Base-by-base conservation (phyloP, 2,888 invertebrate genomes). In the Eupithecia tripunctaria region DNA sequence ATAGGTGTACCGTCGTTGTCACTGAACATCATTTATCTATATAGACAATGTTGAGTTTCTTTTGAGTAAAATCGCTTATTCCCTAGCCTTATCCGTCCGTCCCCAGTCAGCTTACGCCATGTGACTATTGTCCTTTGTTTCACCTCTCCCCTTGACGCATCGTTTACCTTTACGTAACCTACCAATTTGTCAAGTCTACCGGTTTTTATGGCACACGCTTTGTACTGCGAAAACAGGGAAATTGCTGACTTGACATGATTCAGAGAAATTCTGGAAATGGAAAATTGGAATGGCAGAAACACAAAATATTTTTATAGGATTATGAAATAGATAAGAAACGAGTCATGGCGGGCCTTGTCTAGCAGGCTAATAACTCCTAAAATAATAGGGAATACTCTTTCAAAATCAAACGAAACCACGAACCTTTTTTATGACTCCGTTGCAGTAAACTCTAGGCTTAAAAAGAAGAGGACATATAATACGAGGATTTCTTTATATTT, bases 111-210 rank as follows among this genome's bases (percentile, higher is more conserved):
- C 71, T 70, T 70, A 72, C 72, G 70, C 70, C 64, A 41, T 71
- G 65, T 68, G 71, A 67, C 65, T 82, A 83, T 79, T 79, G 82
- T 81, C 83, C 84, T 82, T 84, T 84, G 83, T 85, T 85, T 84
- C 75, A 81, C 78, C 79, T 81, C 80, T 74, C 78, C 72, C 82
- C 81, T 84, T 82, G 83, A 87, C 85, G 80, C 84, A 85, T 88
- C 86, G 84, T 85, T 88, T 84, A 84, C 80, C 76, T 68, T 77
- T 80, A 77, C 75, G 74, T 74, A 77, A 60, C 74, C 68, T 76
- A 72, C 77, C 77, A 78, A 76, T 72, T 67, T 79, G 76, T 79
- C 79, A 77, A 77, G 70, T 80, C 78, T 73, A 70, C 78, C 72
- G 69, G 72, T 76, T 76, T 73, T 76, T 76, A 76, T 74, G 74